A percentile compares a stretch with the other conserved stretches of the same genome.
phyloP scores from a whole-genome alignment of 2,888 invertebrate genomes.

The Phrixothrix hirtus region DNA sequence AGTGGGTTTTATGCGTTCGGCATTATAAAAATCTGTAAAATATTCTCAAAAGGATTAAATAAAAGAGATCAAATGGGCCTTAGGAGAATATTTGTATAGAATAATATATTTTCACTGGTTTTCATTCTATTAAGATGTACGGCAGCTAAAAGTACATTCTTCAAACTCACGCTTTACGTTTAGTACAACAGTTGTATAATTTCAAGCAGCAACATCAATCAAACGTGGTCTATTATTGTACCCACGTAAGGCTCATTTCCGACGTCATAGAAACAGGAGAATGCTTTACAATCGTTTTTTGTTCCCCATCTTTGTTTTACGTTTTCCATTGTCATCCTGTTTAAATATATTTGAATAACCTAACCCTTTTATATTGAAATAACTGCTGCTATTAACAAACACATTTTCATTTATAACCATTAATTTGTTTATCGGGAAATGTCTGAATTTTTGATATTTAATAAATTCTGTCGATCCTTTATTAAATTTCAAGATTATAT shows the following conservation, averaged over 20 bases:
- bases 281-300: conserved; percentile 18
- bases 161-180: not conserved
- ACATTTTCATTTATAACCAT: conserved; percentile 12
- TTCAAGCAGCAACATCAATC: conserved; percentile 31
- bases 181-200: conserved; percentile 7
- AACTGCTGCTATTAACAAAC: conserved; percentile 7
- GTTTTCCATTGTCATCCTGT: conserved; percentile 14
- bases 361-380: conserved; percentile 4
- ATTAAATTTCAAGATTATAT: conserved; percentile 4
- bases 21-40: too few species aligned
- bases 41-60: too few species aligned
- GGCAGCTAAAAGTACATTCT: not conserved
- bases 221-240: conserved; percentile 35
- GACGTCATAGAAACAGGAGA: conserved; percentile 17
- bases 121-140: too few species aligned
- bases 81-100: too few species aligned
- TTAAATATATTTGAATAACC: conserved; percentile 15
- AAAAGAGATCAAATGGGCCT: too few species aligned
- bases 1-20: too few species aligned
- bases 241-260: conserved; percentile 32
- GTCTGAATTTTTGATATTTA: not conserved
- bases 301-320: conserved; percentile 11
- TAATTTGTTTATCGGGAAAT: conserved; percentile 5
- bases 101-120: too few species aligned
- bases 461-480: not conserved